These are phyloP conservation scores for Enteromius thamalakanensis DNA, from an alignment of 2,797 vertebrate genomes.

Conservation along the genomic window DNA sequence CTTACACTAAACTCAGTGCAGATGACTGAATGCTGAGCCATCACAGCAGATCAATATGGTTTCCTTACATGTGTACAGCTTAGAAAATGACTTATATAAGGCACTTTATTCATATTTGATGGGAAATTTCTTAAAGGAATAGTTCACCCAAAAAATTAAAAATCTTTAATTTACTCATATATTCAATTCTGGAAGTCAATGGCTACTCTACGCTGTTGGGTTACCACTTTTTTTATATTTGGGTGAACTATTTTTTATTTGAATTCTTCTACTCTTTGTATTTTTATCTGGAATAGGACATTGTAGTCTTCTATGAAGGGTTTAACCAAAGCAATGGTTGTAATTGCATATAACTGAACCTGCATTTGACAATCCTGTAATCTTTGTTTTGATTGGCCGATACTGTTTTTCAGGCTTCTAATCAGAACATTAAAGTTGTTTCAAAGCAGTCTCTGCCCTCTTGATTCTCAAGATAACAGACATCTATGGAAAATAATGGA, in stretches of 20 bases:
- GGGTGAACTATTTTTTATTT: background rate
- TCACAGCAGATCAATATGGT: background rate
- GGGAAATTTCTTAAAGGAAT: background rate
- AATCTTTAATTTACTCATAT: background rate
- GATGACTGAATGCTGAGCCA: background rate
- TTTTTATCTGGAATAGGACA: conserved; percentile 51
- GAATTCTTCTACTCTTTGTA: conserved; percentile 1
- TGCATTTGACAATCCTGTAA: conserved; percentile 43
- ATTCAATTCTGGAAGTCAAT: background rate
- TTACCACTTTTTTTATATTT: background rate
- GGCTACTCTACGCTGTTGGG: background rate
- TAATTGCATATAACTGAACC: conserved; percentile 9
- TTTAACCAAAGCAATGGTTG: conserved; percentile 52
- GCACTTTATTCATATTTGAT: conserved; percentile 36
- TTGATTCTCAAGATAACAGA: conserved; percentile 16
- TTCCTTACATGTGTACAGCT: background rate
- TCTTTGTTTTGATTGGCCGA: conserved; percentile 7
- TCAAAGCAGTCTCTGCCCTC: background rate
- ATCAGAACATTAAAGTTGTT: conserved; percentile 46
- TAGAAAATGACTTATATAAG: background rate
- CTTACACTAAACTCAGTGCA: background rate
- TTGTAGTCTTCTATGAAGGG: conserved; percentile 47
- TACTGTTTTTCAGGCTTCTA: conserved; percentile 30
- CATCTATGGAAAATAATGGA: background rate
- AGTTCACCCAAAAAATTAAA: background rate